These are phyloP conservation scores for Clunio marinus DNA, from an alignment of 2,888 invertebrate genomes.

Conservation along the genomic window DNA sequence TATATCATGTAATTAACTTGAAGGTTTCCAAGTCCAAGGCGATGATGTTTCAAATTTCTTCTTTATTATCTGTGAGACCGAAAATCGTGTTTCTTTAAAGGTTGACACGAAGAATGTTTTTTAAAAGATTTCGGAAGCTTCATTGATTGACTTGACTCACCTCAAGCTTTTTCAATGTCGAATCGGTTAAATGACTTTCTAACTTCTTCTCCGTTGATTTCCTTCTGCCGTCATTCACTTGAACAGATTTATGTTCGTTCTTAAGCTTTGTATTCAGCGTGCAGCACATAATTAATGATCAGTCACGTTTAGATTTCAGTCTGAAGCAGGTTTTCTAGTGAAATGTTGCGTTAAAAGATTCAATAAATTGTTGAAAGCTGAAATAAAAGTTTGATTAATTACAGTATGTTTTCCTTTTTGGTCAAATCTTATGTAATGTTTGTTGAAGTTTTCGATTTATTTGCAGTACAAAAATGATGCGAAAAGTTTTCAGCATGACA, in stretches of 20 bases:
- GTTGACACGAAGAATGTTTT: not conserved
- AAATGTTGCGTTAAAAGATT: conserved; percentile 25
- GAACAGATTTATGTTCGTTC: too few species aligned
- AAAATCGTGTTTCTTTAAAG: not conserved
- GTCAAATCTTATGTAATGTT: too few species aligned
- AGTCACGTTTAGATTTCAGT: not conserved
- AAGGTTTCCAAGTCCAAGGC: too few species aligned
- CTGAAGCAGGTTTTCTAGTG: not conserved
- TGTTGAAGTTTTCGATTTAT: not conserved
- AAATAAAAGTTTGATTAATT: conserved; percentile 53
- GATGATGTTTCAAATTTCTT: not conserved
- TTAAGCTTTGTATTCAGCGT: not conserved
- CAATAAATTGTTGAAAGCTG: not conserved
- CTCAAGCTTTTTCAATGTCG: not conserved
- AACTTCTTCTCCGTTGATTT: not conserved
- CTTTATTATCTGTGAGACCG: not conserved
- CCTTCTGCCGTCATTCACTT: not conserved
- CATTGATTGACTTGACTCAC: not conserved
- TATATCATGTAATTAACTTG: too few species aligned
- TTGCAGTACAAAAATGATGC: not conserved
- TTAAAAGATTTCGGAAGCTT: not conserved
- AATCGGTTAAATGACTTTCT: not conserved
- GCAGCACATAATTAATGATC: conserved; percentile 19
- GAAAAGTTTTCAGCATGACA: not conserved
- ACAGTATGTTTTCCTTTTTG: too few species aligned